Percentiles rank a stretch among this genome's conserved stretches.
phyloP scores from a whole-genome alignment of 2,113 vertebrate species.

The Etheostoma spectabile region DNA sequence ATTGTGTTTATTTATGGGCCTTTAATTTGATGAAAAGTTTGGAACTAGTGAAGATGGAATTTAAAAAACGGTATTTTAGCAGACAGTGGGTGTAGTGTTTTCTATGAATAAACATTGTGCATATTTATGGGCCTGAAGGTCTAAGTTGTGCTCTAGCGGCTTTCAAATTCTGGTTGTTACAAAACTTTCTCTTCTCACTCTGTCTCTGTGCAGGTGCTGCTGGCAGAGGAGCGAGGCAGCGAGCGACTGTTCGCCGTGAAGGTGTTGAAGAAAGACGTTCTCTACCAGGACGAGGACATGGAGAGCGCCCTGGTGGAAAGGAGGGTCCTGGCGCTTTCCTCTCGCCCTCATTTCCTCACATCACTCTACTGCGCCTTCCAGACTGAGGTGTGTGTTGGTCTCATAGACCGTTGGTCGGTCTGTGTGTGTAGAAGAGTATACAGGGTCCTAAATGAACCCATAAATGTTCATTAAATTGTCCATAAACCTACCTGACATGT shows the following conservation, averaged over 20 bases:
- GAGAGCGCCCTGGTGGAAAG: conserved; percentile 95
- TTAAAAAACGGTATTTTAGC: not conserved
- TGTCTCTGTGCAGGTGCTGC: conserved; percentile 85
- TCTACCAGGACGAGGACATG: conserved; percentile 94
- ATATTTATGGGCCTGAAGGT: conserved; percentile 22
- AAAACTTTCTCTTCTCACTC: not conserved
- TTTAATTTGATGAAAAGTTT: not conserved
- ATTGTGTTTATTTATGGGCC: conserved; percentile 25
- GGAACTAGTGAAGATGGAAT: not conserved
- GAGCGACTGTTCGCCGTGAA: conserved; percentile 92
- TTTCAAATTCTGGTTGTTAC: not conserved
- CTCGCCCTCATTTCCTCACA: conserved; percentile 91
- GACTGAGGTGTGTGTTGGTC: conserved; percentile 84
- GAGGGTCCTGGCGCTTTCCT: conserved; percentile 88
- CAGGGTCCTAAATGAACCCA: conserved; percentile 26
- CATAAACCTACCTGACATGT: conserved; percentile 56
- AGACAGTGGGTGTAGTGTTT: not conserved
- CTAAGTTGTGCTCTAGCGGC: conserved; percentile 1
- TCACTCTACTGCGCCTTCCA: conserved; percentile 92
- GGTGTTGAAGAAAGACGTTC: conserved; percentile 94
- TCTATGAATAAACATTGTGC: conserved; percentile 20
- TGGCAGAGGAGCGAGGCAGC: conserved; percentile 89
- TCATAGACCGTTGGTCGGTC: not conserved
- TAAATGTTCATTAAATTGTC: conserved; percentile 52
- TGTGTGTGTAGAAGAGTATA: conserved; percentile 7